Evolutionary conservation across 2,113 vertebrate genomes (phyloP), one percentile per base, ranked within the genome.

Genomic region (Balaenoptera acutorostrata): DNA sequence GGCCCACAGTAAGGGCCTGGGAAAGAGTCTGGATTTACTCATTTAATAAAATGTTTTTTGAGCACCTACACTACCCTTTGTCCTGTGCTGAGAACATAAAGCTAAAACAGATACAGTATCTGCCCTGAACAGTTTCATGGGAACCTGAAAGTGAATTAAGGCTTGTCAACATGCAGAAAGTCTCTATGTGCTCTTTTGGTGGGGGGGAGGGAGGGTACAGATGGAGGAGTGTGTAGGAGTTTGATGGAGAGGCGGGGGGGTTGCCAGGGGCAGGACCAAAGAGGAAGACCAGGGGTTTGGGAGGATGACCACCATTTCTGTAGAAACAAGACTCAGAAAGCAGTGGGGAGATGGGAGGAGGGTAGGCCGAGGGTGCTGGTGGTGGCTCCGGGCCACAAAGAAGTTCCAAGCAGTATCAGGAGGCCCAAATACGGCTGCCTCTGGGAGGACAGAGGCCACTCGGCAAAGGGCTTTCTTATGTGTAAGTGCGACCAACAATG

Each of bases 21-120:
- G 66, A 49, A 69, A 96, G 33, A 74, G 33, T 63, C 52, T 81
- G 71, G 80, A 89, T 86, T 61, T 74, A 63, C 39, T 86, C 33
- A 57, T 13, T 92, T 36, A 80, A 46, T 36, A 36, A 77, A 71
- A 68, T 64, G 39, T 82, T 88, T 92, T 59, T 80, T 23, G 23
- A 74, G 49, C 21, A 74, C 82, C 68, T 87, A 72, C 44, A 69
- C 46, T 27, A 31, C 3, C 68, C 74, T 44, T 88, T 93, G 55
- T 94, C 36, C 49, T 0, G 0, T n/a, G 71, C 36, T 89, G 33
- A 82, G 49, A 27, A 97, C 74, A 31, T 1, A 17, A 83, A 97
- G 85, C 83, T 91, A 90, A 96, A 66, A 92, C 0, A 94, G 91
- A 96, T 66, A 82, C 4, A 77, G 14, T 74, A 83, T 57, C 57